Percentiles rank a stretch among this genome's conserved stretches.
These are phyloP conservation scores for Margaritifera margaritifera DNA, from an alignment of 2,888 invertebrate genomes.

Conservation along the genomic window DNA sequence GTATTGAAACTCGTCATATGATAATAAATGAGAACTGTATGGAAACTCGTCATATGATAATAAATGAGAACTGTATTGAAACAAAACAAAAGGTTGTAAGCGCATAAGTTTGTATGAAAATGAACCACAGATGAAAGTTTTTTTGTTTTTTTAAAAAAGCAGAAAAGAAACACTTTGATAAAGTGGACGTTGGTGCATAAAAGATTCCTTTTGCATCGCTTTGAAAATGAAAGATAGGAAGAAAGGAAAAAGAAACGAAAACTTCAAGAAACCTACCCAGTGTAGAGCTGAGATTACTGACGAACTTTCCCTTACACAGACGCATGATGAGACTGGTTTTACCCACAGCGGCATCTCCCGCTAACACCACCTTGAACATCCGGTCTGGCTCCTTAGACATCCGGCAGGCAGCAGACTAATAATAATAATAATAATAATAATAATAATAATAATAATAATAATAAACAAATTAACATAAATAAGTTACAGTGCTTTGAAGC, in stretches of 20 bases:
- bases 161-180: neutral
- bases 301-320: slow-evolving; percentile 77
- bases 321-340: slow-evolving; percentile 79
- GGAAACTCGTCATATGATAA: too few relatives aligned
- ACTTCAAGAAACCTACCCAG: slow-evolving; percentile 72
- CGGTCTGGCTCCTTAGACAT: slow-evolving; percentile 74
- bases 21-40: too few relatives aligned
- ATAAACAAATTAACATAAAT: too few relatives aligned
- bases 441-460: too few relatives aligned
- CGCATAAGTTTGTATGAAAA: too few relatives aligned
- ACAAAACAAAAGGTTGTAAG: too few relatives aligned
- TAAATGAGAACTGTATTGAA: too few relatives aligned
- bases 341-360: slow-evolving; percentile 79
- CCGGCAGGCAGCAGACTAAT: slow-evolving; percentile 16
- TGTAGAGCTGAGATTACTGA: slow-evolving; percentile 77
- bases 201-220: neutral
- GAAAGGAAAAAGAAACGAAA: neutral
- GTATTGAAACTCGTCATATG: too few relatives aligned
- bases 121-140: neutral
- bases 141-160: neutral
- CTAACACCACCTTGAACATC: slow-evolving; percentile 78
- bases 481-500: too few relatives aligned
- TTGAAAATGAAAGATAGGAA: neutral
- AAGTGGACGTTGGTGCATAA: neutral
- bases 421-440: too few relatives aligned